Base-by-base conservation (phyloP, 53 echinoderm and acorn worm genomes). In the Echinometra lucunter region DNA sequence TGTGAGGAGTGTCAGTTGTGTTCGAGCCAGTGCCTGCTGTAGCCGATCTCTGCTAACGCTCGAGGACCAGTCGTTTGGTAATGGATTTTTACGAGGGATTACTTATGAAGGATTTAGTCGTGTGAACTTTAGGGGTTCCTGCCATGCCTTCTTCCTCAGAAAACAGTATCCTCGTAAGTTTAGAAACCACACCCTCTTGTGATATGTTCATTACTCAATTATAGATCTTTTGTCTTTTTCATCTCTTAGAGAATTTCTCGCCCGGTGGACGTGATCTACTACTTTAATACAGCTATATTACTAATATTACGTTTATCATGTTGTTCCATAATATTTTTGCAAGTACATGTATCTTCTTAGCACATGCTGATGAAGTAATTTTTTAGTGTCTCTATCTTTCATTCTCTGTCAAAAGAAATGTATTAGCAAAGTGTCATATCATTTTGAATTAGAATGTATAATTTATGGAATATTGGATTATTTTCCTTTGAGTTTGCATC, bases 91-190 rank as follows among this genome's bases (percentile, higher is more conserved):
- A 85, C 28, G 4, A 49, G 85, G 85, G 30, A 85, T 53, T 85
- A 85, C 11, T 85, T 40, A 18, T 1, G 6, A 85, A 2, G 47
- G n/a, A 49, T n/a, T 85, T 49, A 30, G 30, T 85, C 49, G 47
- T 45, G 28, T 45, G 49, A 45, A 12, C 85, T 45, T 85, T 12
- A 47, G 58, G 57, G 8, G 19, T 37, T 58, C 58, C 58, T 90
- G 90, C 6, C 27, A 92, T 92, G 92, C 92, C 92, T 49, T 92
- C 92, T 21, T 92, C 92, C 32, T 53, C 92, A n/a, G 92, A 92
- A 21, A 92, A 58, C 92, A 92, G 80, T 57, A 49, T 92, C 21
- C 92, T 72, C 27, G 92, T 80, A 55, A 92, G 80, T 75, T 35
- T 4, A 42, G 38, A 78, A 78, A 78, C 78, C 42, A 40, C 78